Percentiles rank a stretch among this genome's conserved stretches.
phyloP scores from a whole-genome alignment of 2,797 vertebrate species.

The Lutjanus campechanus region DNA sequence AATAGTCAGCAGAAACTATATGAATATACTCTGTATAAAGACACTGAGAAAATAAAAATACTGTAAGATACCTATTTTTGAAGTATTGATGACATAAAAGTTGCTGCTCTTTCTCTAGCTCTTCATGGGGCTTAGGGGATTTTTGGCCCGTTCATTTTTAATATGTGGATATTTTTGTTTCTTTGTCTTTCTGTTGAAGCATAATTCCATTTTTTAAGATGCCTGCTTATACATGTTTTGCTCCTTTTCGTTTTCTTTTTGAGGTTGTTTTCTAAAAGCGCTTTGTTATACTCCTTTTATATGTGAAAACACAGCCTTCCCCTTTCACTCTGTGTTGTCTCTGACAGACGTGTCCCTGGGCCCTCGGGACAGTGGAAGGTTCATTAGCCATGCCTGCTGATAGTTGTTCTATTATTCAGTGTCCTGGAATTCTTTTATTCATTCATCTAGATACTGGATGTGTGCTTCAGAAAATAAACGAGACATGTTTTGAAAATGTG shows the following conservation, averaged over 20 bases:
- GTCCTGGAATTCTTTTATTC: constrained; percentile 79
- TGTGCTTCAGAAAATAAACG: constrained; percentile 88
- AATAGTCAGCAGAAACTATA: constrained; percentile 88
- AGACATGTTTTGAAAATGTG: constrained; percentile 80
- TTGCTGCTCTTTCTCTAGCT: constrained; percentile 81
- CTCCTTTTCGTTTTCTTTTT: constrained; percentile 48
- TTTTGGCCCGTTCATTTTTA: constrained; percentile 73
- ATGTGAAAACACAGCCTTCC: constrained; percentile 67
- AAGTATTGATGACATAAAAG: constrained; percentile 82
- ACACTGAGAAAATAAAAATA: constrained; percentile 83
- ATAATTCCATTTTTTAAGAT: constrained; percentile 65
- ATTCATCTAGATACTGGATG: constrained; percentile 86
- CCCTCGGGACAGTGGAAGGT: constrained; percentile 60
- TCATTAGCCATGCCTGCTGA: constrained; percentile 82
- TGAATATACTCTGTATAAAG: constrained; percentile 89
- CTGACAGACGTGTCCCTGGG: constrained; percentile 57
- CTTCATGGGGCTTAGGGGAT: constrained; percentile 59
- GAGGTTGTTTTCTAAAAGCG: constrained; percentile 61
- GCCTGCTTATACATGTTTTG: constrained; percentile 62
- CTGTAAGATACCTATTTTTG: constrained; percentile 89
- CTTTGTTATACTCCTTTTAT: constrained; percentile 75
- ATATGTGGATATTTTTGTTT: constrained; percentile 55
- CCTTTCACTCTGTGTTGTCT: constrained; percentile 59
- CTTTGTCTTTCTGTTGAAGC: constrained; percentile 49
- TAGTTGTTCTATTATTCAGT: constrained; percentile 78